These are phyloP conservation scores for Reticulitermes speratus DNA, from an alignment of 1,140 invertebrate genomes.

Conservation along the genomic window DNA sequence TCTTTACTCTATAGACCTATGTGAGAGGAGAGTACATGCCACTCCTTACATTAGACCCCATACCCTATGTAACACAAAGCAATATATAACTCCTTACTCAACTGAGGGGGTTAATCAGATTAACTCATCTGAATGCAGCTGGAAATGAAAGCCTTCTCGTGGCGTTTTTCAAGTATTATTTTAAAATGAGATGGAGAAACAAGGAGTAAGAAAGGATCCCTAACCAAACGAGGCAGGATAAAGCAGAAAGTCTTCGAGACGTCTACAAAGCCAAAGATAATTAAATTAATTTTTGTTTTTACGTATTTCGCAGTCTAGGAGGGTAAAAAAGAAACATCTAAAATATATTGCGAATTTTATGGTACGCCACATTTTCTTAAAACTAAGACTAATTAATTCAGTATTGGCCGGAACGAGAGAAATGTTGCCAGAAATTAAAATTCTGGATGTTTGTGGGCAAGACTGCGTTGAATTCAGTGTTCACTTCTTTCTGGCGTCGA, in stretches of 20 bases:
- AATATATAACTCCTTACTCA: conserved; percentile 2
- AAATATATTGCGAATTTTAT: neutral
- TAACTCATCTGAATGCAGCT: neutral
- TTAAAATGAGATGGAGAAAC: neutral
- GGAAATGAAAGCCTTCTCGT: neutral
- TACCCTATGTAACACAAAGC: neutral
- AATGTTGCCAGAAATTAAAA: neutral
- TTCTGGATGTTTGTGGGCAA: too few relatives aligned
- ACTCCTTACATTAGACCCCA: neutral
- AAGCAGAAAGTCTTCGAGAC: conserved; percentile 14
- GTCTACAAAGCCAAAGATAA: neutral
- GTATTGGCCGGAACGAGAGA: neutral
- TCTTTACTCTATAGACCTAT: too few relatives aligned
- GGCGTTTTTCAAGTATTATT: conserved; percentile 4
- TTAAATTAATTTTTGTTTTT: conserved; percentile 7
- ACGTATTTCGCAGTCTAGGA: neutral
- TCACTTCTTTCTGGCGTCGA: too few relatives aligned
- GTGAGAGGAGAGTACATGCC: neutral
- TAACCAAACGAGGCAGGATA: conserved; percentile 14
- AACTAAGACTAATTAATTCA: neutral
- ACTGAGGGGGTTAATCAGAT: conserved; percentile 9
- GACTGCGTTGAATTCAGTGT: too few relatives aligned
- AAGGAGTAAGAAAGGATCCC: neutral
- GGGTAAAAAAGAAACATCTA: neutral
- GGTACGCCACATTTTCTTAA: neutral